Conservation (phyloP, 2,888 invertebrate genomes). For the Cephus sareptanus region DNA sequence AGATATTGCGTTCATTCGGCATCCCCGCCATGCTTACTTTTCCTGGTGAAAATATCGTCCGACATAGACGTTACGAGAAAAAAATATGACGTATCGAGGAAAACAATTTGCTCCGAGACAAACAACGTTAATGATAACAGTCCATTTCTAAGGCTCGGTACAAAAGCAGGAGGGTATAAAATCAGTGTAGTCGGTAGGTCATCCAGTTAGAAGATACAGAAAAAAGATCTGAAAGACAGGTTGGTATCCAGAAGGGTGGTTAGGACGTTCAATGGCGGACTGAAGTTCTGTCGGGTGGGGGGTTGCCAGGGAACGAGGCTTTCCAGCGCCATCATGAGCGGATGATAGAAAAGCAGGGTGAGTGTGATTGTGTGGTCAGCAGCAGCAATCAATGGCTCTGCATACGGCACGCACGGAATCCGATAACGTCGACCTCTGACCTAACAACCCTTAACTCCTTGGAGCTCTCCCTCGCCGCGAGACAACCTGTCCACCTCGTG, state of each 20-base stretch:
- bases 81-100: neutral
- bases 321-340: neutral
- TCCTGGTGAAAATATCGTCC: neutral
- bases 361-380: constrained; percentile 56
- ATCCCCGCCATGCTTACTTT: neutral
- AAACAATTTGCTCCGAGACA: neutral
- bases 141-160: neutral
- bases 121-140: neutral
- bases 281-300: neutral
- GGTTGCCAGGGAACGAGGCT: constrained; percentile 41
- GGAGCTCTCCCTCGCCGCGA: neutral
- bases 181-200: neutral
- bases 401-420: constrained; percentile 49
- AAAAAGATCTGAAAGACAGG: neutral
- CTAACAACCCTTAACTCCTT: neutral
- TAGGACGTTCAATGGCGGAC: neutral
- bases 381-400: constrained; percentile 52
- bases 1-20: neutral
- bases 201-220: neutral
- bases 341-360: constrained; percentile 22
- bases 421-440: constrained; percentile 41
- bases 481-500: neutral
- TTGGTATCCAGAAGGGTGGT: neutral
- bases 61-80: neutral
- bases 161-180: neutral